phyloP scores from a whole-genome alignment of 2,113 vertebrate genomes.

The Syngnathoides biaculeatus region DNA sequence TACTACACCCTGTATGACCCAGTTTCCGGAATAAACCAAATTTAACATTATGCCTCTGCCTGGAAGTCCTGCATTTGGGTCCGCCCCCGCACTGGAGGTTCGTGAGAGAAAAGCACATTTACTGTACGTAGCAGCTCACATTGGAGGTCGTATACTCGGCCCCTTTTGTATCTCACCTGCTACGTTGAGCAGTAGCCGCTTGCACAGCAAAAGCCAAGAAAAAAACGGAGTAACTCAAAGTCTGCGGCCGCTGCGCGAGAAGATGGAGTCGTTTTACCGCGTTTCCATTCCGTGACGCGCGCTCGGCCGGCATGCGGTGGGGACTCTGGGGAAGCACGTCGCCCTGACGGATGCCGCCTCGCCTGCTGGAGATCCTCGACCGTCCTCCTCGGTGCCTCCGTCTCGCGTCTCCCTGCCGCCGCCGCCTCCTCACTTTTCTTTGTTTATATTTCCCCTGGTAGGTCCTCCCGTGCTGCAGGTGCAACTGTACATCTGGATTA shows the following conservation, averaged over 20 bases:
- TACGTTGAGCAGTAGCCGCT: no score
- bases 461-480: constrained; percentile 46
- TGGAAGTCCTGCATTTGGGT: no score
- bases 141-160: neutral
- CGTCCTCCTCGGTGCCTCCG: constrained; percentile 50
- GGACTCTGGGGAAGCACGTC: neutral
- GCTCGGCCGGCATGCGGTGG: no score
- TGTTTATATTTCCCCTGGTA: constrained; percentile 63
- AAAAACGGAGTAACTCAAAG: neutral
- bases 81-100: no score
- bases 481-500: constrained; percentile 53
- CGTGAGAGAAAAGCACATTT: no score
- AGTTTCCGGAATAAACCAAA: no score
- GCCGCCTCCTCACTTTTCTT: constrained; percentile 54
- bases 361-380: constrained; percentile 11
- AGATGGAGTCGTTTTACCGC: no score
- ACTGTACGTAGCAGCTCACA: no score
- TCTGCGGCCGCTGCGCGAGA: neutral
- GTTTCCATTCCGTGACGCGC: no score
- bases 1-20: no score
- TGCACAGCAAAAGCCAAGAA: no score
- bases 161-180: neutral
- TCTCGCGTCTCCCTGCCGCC: constrained; percentile 63
- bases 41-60: no score
- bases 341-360: neutral